phyloP scores from a whole-genome alignment of 2,888 invertebrate genomes.

The Harpagoxenus sublaevis region DNA sequence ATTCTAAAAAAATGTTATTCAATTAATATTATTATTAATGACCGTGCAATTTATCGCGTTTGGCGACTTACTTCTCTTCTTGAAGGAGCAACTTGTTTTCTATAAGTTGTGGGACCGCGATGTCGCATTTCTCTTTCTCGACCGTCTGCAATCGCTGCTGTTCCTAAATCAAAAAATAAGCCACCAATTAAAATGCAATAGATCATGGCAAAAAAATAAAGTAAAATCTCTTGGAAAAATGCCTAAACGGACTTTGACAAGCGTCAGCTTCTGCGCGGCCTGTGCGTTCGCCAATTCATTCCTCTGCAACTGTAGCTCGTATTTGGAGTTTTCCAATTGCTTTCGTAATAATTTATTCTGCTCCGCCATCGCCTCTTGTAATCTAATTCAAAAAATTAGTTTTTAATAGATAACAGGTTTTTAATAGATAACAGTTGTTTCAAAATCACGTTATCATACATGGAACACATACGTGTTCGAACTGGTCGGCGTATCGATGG shows the following conservation, averaged over 20 bases:
- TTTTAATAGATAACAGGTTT: neutral
- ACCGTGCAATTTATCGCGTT: conserved; percentile 3
- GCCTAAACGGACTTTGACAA: conserved; percentile 53
- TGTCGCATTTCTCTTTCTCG: conserved; percentile 57
- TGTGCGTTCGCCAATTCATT: conserved; percentile 49
- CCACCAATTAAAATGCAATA: conserved; percentile 13
- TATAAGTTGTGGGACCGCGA: conserved; percentile 11
- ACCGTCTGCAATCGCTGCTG: conserved; percentile 57
- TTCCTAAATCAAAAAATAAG: conserved; percentile 60
- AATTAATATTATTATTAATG: neutral
- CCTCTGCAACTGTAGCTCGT: conserved; percentile 47
- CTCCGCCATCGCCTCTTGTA: conserved; percentile 41
- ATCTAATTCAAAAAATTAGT: conserved; percentile 30
- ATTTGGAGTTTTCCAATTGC: conserved; percentile 45
- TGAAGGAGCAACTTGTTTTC: conserved; percentile 56
- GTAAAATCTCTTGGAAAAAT: neutral
- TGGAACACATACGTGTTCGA: no score
- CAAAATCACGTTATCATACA: conserved; percentile 67
- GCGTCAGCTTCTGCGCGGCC: conserved; percentile 60
- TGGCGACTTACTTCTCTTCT: conserved; percentile 62
- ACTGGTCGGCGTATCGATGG: no score
- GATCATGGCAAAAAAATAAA: conserved; percentile 3
- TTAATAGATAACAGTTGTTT: conserved; percentile 55
- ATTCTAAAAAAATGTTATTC: conserved; percentile 36
- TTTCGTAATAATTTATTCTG: conserved; percentile 54